Conservation (phyloP, 2,797 vertebrate genomes). For the Enteromius anoplus region DNA sequence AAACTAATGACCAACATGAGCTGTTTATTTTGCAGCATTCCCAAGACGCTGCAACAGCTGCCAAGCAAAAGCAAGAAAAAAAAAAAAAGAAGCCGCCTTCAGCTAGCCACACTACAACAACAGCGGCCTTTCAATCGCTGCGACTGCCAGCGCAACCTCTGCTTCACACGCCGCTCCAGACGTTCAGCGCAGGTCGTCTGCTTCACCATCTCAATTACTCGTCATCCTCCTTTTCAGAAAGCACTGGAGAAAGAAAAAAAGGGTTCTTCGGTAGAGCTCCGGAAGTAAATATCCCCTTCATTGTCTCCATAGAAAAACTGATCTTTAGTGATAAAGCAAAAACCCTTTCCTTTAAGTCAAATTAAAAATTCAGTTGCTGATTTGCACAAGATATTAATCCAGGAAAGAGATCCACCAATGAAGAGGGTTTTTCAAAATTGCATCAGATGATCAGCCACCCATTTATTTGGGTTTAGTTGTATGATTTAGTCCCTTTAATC, state of each 20-base stretch:
- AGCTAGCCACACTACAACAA: conserved; percentile 26
- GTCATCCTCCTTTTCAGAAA: neutral
- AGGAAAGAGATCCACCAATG: neutral
- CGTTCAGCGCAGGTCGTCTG: conserved; percentile 37
- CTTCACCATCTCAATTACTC: conserved; percentile 9
- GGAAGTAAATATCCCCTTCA: neutral
- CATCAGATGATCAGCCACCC: neutral
- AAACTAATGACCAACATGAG: conserved; percentile 50
- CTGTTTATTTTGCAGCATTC: conserved; percentile 67
- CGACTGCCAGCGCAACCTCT: neutral
- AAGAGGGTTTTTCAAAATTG: neutral
- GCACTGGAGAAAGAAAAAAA: neutral
- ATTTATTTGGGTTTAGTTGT: too few relatives aligned
- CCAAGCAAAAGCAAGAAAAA: conserved; percentile 40
- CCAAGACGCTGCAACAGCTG: conserved; percentile 60
- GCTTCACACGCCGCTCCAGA: neutral
- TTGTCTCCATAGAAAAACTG: neutral
- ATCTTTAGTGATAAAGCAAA: neutral
- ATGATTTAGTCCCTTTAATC: neutral
- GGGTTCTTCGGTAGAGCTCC: neutral
- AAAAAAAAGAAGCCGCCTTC: conserved; percentile 12
- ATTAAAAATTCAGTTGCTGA: neutral
- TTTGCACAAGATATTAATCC: neutral
- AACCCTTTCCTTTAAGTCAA: neutral
- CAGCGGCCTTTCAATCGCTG: neutral